These are phyloP conservation scores for Polia nebulosa DNA, from an alignment of 2,888 invertebrate species.

Conservation along the genomic window DNA sequence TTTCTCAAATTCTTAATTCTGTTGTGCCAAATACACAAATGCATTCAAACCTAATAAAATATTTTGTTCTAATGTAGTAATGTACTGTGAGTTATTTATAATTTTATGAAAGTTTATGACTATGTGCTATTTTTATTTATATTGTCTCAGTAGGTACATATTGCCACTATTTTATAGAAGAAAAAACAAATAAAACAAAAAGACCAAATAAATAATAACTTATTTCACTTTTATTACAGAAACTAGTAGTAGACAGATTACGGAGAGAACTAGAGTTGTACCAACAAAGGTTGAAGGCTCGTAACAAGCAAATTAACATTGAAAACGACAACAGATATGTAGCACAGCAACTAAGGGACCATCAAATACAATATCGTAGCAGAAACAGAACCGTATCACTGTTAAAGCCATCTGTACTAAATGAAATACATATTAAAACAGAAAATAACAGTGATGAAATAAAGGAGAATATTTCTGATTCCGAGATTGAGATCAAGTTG, in stretches of 20 bases:
- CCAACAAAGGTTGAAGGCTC: conserved; percentile 86
- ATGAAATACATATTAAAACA: conserved; percentile 86
- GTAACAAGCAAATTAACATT: conserved; percentile 84
- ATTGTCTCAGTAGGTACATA: neutral
- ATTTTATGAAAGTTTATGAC: neutral
- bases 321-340: conserved; percentile 87
- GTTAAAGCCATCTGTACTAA: conserved; percentile 87
- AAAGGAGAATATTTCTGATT: conserved; percentile 81
- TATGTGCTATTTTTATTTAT: neutral
- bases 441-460: conserved; percentile 80
- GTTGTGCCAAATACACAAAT: neutral
- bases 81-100: neutral
- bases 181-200: neutral
- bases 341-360: conserved; percentile 87
- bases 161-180: neutral
- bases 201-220: neutral
- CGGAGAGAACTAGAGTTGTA: conserved; percentile 90
- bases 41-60: neutral
- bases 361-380: conserved; percentile 82
- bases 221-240: conserved; percentile 82
- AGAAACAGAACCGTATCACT: conserved; percentile 83
- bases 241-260: conserved; percentile 90
- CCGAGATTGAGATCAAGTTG: conserved; percentile 81
- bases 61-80: neutral
- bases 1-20: neutral